These are phyloP conservation scores for Tenthredo mesomela DNA, from an alignment of 2,888 invertebrate genomes.

Conservation along the genomic window DNA sequence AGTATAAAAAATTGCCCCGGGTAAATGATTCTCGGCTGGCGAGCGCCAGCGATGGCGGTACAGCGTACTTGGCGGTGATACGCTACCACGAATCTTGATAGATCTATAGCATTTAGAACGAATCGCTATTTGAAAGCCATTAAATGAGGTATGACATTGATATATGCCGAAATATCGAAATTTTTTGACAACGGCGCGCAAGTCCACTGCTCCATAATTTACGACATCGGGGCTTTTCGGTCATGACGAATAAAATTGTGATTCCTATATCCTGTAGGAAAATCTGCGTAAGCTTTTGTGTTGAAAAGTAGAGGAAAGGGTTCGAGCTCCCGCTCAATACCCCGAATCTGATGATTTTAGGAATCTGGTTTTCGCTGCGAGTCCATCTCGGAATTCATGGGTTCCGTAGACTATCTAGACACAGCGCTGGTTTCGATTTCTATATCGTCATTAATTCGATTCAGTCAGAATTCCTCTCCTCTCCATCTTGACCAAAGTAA, in stretches of 20 bases:
- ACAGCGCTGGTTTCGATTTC: conserved; percentile 57
- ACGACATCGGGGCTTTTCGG: conserved; percentile 50
- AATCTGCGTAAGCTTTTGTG: conserved; percentile 64
- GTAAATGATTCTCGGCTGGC: too few species aligned
- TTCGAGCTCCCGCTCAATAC: conserved; percentile 65
- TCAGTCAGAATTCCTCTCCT: neutral
- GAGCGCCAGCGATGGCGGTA: too few species aligned
- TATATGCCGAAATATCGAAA: too few species aligned
- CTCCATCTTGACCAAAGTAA: too few species aligned
- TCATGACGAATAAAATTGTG: conserved; percentile 65
- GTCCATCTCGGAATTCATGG: conserved; percentile 61
- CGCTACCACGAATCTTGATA: too few species aligned
- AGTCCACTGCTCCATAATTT: too few species aligned
- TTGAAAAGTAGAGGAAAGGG: conserved; percentile 65
- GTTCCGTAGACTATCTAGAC: conserved; percentile 57
- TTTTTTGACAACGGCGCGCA: too few species aligned
- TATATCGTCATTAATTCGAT: conserved; percentile 56
- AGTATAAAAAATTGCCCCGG: too few species aligned
- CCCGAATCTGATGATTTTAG: conserved; percentile 63
- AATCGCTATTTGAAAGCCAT: too few species aligned
- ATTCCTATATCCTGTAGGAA: conserved; percentile 62
- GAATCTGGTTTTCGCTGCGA: conserved; percentile 61
- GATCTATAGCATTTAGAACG: too few species aligned
- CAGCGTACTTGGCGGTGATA: too few species aligned
- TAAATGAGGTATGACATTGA: too few species aligned